Conservation (phyloP, 2,113 vertebrate genomes). For the Ictidomys tridecemlineatus region DNA sequence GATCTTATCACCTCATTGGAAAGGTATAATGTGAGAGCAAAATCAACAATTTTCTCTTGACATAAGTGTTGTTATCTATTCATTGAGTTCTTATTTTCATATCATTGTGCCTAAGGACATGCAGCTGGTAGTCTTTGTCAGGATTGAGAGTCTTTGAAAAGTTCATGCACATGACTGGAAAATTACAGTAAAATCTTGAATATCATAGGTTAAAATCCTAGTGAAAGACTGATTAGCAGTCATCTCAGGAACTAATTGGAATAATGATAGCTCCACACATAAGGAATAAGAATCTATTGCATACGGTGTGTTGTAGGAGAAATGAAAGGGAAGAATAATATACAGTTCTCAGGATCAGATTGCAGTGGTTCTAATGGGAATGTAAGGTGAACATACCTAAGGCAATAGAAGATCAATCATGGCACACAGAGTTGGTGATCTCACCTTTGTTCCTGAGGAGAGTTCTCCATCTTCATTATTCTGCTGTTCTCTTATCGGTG, state of each 20-base stretch:
- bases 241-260: neutral
- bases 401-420: neutral
- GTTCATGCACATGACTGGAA: neutral
- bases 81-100: neutral
- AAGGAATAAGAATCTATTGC: neutral
- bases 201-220: neutral
- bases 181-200: neutral
- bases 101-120: neutral
- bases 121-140: neutral
- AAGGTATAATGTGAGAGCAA: neutral
- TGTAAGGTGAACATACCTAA: neutral
- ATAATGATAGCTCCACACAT: neutral
- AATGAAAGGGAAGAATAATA: neutral
- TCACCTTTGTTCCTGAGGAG: neutral
- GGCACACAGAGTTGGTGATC: neutral
- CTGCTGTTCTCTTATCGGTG: neutral
- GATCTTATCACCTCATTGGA: neutral
- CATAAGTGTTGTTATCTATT: neutral
- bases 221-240: neutral
- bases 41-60: neutral
- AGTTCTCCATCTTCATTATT: neutral
- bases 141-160: conserved; percentile 18
- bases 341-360: neutral
- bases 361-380: neutral
- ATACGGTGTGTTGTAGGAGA: neutral